Evolutionary conservation across 2,797 vertebrate genomes (phyloP).

Genomic region (Enteromius treurensis): DNA sequence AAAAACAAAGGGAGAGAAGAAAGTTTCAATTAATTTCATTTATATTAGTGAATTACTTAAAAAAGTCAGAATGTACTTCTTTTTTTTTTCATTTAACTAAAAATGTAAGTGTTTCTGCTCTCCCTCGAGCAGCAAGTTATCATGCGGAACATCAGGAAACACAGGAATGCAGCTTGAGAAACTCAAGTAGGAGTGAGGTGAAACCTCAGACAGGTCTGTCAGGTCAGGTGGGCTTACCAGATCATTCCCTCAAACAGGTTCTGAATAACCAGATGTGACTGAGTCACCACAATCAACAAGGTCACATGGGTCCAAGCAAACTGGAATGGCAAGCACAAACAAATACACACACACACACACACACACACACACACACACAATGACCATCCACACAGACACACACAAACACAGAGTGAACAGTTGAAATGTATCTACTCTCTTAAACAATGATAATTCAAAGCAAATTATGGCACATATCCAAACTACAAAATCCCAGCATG

Average conservation of each 20-base stretch:
- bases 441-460: conserved; percentile 30
- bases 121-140: not conserved
- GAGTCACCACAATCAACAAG: conserved; percentile 99
- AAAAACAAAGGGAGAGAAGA: not conserved
- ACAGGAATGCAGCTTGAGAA: conserved; percentile 28
- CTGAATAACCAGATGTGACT: conserved; percentile 99
- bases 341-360: conserved; percentile 61
- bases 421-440: conserved; percentile 39
- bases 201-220: conserved; percentile 49
- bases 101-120: not conserved
- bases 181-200: conserved; percentile 21
- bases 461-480: conserved; percentile 2
- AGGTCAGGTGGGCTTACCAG: conserved; percentile 86
- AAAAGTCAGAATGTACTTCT: not conserved
- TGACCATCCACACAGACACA: conserved; percentile 57
- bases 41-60: not conserved
- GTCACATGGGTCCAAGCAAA: conserved; percentile 99
- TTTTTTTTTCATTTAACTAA: not conserved
- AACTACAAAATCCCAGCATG: conserved; percentile 15
- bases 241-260: conserved; percentile 99
- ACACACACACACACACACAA: conserved; percentile 57
- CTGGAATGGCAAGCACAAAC: conserved; percentile 84
- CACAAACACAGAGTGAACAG: conserved; percentile 50
- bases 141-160: not conserved
- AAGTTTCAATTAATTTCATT: not conserved